Conservation (phyloP, 1,140 invertebrate genomes). For the Aplysia californica region DNA sequence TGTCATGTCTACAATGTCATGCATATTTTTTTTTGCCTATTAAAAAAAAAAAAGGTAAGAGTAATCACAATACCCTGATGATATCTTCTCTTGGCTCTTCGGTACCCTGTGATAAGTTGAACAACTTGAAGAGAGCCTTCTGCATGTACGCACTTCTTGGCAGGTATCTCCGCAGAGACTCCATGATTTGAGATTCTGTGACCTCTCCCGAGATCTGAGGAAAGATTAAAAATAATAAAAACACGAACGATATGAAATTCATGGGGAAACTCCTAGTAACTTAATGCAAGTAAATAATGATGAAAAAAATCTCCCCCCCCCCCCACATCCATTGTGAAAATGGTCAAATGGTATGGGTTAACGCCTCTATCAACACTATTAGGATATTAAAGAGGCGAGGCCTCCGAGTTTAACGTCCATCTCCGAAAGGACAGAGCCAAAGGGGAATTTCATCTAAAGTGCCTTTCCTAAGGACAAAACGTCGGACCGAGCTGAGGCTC, state of each 20-base stretch:
- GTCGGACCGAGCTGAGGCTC: too few species aligned
- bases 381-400: too few species aligned
- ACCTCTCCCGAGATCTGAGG: conserved; percentile 76
- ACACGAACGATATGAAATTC: not conserved
- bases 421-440: too few species aligned
- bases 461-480: too few species aligned
- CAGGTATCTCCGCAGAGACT: conserved; percentile 75
- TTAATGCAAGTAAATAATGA: not conserved
- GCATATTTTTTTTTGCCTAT: too few species aligned
- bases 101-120: conserved; percentile 75
- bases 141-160: conserved; percentile 76
- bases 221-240: not conserved
- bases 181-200: conserved; percentile 75
- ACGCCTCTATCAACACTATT: too few species aligned
- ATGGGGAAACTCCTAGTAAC: not conserved
- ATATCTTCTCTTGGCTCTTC: conserved; percentile 75
- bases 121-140: conserved; percentile 80
- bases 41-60: not conserved
- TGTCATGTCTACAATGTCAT: too few species aligned
- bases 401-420: too few species aligned
- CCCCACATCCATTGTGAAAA: not conserved
- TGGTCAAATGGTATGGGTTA: too few species aligned
- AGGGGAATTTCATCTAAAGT: too few species aligned
- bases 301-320: not conserved
- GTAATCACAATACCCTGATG: conserved; percentile 62